These are phyloP conservation scores for Perizoma affinitatum DNA, from an alignment of 2,888 invertebrate species.

Conservation along the genomic window DNA sequence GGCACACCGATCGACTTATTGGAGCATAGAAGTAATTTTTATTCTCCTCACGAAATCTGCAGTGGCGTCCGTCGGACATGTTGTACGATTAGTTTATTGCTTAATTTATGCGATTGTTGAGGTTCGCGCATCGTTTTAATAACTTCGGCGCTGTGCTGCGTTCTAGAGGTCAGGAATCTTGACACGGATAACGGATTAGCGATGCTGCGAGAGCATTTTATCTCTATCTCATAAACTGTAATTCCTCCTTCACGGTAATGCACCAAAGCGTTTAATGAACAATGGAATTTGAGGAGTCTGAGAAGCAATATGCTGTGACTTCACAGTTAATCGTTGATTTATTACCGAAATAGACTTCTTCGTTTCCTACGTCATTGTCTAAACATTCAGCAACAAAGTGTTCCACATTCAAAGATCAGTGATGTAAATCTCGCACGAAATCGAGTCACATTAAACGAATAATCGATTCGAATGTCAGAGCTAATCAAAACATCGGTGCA, in stretches of 20 bases:
- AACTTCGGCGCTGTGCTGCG: constrained; percentile 34
- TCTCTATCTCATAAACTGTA: constrained; percentile 42
- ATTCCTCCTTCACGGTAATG: constrained; percentile 36
- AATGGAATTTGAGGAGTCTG: constrained; percentile 32
- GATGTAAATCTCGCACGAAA: constrained; percentile 52
- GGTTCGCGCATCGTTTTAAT: constrained; percentile 52
- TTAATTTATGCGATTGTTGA: constrained; percentile 59
- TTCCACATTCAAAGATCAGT: constrained; percentile 56
- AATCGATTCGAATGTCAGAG: constrained; percentile 81
- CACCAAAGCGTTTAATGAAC: constrained; percentile 29
- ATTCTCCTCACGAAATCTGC: constrained; percentile 71
- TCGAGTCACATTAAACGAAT: constrained; percentile 75
- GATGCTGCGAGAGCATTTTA: constrained; percentile 42
- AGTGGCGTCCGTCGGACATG: constrained; percentile 58
- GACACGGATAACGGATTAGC: constrained; percentile 42
- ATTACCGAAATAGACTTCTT: constrained; percentile 24
- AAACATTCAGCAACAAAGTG: constrained; percentile 24
- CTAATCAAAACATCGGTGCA: constrained; percentile 80
- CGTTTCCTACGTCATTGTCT: constrained; percentile 7
- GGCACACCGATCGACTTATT: constrained; percentile 75
- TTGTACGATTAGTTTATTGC: constrained; percentile 65
- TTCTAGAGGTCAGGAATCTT: constrained; percentile 35
- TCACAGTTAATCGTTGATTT: constrained; percentile 21
- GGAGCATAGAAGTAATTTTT: constrained; percentile 75
- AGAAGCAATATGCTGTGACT: constrained; percentile 13